Evolutionary conservation across 2,888 invertebrate species (phyloP).

Genomic region (Caenorhabditis doughertyi): DNA sequence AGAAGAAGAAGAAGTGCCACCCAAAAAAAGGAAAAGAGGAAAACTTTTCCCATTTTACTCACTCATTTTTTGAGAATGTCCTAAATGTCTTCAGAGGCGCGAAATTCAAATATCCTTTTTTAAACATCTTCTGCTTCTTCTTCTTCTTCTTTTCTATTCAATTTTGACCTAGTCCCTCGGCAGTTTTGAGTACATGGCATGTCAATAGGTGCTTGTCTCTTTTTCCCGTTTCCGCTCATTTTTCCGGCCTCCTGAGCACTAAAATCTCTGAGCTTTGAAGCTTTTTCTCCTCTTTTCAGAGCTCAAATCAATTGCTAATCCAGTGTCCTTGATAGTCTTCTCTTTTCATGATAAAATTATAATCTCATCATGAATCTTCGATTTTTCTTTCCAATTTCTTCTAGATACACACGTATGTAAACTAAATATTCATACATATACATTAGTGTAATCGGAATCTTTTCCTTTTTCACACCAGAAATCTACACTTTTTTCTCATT

Average conservation of each 20-base stretch:
- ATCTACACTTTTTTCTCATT: constrained; percentile 23
- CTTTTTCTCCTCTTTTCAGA: not conserved
- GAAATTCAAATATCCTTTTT: constrained; percentile 36
- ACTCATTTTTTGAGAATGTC: constrained; percentile 27
- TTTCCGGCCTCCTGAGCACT: constrained; percentile 24
- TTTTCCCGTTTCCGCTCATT: constrained; percentile 22
- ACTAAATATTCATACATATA: constrained; percentile 1
- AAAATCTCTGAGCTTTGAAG: constrained; percentile 25
- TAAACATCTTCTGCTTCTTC: not conserved
- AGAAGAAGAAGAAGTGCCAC: constrained; percentile 37
- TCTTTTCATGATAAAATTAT: constrained; percentile 1
- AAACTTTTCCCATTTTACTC: constrained; percentile 23
- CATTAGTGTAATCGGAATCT: constrained; percentile 34
- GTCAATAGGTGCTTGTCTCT: constrained; percentile 25
- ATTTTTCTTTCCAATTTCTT: not conserved
- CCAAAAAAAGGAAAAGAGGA: constrained; percentile 21
- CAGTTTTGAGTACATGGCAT: constrained; percentile 42
- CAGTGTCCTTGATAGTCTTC: constrained; percentile 26
- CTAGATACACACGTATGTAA: constrained; percentile 5
- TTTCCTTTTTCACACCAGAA: constrained; percentile 14
- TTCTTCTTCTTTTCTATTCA: constrained; percentile 21
- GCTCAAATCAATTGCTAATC: constrained; percentile 4
- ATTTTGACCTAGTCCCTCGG: constrained; percentile 16
- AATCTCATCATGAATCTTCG: constrained; percentile 3
- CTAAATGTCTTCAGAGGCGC: constrained; percentile 38